Conservation (phyloP, 2,797 vertebrate genomes). For the Eulemur albifrons region DNA sequence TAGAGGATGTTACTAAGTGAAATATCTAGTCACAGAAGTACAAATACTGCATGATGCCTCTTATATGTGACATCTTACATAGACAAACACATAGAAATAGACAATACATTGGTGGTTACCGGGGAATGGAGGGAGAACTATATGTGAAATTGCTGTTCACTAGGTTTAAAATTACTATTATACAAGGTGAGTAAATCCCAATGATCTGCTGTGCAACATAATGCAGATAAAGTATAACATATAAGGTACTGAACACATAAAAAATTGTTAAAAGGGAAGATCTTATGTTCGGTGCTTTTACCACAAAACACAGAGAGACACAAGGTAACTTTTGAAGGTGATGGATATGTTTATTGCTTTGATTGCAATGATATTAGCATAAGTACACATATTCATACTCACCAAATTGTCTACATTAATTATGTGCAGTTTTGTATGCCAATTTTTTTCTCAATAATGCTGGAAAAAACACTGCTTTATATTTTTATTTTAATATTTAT, state of each 20-base stretch:
- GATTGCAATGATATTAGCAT: no score
- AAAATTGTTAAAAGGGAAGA: neutral
- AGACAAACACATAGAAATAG: neutral
- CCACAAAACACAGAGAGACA: neutral
- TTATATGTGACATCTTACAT: neutral
- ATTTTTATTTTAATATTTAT: neutral
- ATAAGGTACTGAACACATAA: neutral
- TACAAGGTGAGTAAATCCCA: neutral
- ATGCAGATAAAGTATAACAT: neutral
- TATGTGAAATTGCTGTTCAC: neutral
- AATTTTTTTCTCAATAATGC: neutral
- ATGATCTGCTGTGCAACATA: neutral
- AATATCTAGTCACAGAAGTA: neutral
- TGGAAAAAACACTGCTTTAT: neutral
- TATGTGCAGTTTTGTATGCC: neutral
- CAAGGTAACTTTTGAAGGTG: neutral
- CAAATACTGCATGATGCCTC: neutral
- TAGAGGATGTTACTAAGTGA: neutral
- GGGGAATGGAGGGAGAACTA: neutral
- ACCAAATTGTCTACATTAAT: neutral
- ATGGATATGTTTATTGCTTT: neutral
- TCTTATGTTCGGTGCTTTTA: neutral
- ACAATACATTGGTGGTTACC: neutral
- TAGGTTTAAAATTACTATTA: neutral
- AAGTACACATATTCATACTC: neutral